A percentile compares a stretch with the other conserved stretches of the same genome.
These are phyloP conservation scores for Jaculus jaculus DNA, from an alignment of 2,113 vertebrate genomes.

Conservation along the genomic window DNA sequence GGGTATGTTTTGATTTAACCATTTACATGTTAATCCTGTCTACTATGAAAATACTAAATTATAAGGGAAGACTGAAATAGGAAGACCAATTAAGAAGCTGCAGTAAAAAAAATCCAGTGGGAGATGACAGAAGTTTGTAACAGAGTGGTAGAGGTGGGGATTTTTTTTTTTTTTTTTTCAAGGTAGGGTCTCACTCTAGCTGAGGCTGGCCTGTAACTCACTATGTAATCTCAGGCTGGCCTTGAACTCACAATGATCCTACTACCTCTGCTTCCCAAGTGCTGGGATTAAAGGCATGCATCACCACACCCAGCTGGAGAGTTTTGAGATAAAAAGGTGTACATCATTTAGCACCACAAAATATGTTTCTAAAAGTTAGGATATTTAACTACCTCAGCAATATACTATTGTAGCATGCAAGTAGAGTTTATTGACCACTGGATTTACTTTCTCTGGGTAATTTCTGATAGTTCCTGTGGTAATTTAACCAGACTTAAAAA, in stretches of 20 bases:
- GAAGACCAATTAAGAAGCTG: background rate
- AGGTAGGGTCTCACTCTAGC: too few relatives aligned
- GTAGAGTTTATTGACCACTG: background rate
- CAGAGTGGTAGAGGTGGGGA: background rate
- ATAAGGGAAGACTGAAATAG: background rate
- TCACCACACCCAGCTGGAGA: background rate
- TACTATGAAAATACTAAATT: background rate
- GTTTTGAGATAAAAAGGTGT: background rate
- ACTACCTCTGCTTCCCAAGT: too few relatives aligned
- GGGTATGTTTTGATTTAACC: background rate
- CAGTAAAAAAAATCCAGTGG: background rate
- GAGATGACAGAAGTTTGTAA: background rate
- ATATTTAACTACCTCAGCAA: slow-evolving; percentile 27
- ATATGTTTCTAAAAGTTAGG: slow-evolving; percentile 47
- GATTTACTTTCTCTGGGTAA: slow-evolving; percentile 27
- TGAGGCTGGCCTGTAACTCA: too few relatives aligned
- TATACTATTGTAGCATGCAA: background rate
- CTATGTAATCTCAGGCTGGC: too few relatives aligned
- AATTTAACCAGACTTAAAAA: background rate
- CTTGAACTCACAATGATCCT: too few relatives aligned
- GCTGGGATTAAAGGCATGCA: too few relatives aligned
- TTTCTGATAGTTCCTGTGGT: slow-evolving; percentile 24
- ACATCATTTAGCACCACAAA: background rate
- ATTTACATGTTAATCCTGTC: background rate
- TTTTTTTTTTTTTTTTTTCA: too few relatives aligned